A percentile compares a stretch with the other conserved stretches of the same genome.
These are phyloP conservation scores for Coilia nasus DNA, from an alignment of 2,797 vertebrate species.

Conservation along the genomic window DNA sequence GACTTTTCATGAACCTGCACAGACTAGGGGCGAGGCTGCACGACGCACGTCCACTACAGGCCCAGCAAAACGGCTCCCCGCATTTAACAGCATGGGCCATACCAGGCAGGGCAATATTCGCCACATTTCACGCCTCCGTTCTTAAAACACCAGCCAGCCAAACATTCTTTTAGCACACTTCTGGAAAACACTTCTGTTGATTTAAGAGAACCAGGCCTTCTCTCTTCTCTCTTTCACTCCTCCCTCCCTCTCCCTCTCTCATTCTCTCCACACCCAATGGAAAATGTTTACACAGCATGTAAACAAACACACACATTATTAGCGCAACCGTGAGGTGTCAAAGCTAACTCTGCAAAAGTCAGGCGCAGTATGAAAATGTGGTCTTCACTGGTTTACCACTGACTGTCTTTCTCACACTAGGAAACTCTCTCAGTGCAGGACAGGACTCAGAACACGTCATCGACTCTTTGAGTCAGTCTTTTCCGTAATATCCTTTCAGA, in stretches of 20 bases:
- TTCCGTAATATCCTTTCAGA: neutral
- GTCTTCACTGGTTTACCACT: neutral
- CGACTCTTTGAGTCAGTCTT: neutral
- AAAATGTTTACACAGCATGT: constrained; percentile 11
- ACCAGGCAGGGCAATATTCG: neutral
- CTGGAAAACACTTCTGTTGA: neutral
- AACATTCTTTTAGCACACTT: neutral
- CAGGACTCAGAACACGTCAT: neutral
- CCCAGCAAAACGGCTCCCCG: neutral
- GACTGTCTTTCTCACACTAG: neutral
- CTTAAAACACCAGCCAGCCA: neutral
- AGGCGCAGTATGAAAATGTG: neutral
- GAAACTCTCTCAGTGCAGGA: neutral
- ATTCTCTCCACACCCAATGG: constrained; percentile 1
- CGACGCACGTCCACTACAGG: neutral
- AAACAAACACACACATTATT: constrained; percentile 4
- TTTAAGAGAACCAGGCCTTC: neutral
- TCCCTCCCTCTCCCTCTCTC: neutral
- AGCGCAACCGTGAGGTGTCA: neutral
- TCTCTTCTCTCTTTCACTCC: neutral
- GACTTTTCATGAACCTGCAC: neutral
- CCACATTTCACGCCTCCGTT: neutral
- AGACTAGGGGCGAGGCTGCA: neutral
- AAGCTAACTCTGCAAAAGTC: neutral
- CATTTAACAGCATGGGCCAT: neutral